Percentiles rank a stretch among this genome's conserved stretches.
phyloP scores from a whole-genome alignment of 2,888 invertebrate species.

The Lycia hirtaria region DNA sequence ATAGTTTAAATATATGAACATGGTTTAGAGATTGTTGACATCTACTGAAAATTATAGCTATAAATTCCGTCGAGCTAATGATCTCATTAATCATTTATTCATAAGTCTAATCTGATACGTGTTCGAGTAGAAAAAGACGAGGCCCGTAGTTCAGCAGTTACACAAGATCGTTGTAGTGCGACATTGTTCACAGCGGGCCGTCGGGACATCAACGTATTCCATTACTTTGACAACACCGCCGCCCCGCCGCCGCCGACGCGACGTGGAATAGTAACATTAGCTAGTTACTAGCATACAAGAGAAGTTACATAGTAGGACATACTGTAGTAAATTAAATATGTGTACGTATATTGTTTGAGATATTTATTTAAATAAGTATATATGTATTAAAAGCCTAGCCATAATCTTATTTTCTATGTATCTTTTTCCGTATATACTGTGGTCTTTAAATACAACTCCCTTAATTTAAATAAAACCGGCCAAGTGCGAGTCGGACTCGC shows the following conservation, averaged over 20 bases:
- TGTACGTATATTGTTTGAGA: no score
- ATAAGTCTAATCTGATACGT: slow-evolving; percentile 10
- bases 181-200: slow-evolving; percentile 68
- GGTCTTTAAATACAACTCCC: no score
- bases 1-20: no score
- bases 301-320: neutral
- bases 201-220: slow-evolving; percentile 61
- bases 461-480: no score
- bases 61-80: slow-evolving; percentile 1
- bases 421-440: no score
- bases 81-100: slow-evolving; percentile 15
- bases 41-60: neutral
- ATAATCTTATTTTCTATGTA: no score
- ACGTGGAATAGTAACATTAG: slow-evolving; percentile 21
- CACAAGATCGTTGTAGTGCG: slow-evolving; percentile 58
- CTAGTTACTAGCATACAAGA: neutral
- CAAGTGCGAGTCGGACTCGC: no score
- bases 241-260: no score
- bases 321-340: neutral
- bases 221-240: slow-evolving; percentile 60
- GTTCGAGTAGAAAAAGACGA: slow-evolving; percentile 27
- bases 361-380: no score
- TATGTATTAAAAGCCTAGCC: no score
- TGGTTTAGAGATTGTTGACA: neutral
- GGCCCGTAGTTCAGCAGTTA: slow-evolving; percentile 42